A percentile compares a stretch with the other conserved stretches of the same genome.
phyloP scores from a whole-genome alignment of 2,888 invertebrate genomes.

The Dione vanillae region DNA sequence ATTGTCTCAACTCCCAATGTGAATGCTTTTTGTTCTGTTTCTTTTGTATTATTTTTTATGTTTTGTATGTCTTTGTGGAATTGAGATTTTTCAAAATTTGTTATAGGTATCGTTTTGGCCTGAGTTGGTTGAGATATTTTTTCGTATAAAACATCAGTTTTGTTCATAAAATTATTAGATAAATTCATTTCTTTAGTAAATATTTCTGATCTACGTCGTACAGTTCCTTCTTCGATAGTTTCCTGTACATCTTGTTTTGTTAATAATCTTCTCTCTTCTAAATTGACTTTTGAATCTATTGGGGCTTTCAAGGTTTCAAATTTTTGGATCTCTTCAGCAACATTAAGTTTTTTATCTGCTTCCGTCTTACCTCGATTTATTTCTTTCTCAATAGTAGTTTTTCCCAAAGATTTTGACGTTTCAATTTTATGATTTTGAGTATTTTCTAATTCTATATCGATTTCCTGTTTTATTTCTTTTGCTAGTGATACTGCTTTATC shows the following conservation, averaged over 20 bases:
- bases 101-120: background rate
- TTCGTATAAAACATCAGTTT: background rate
- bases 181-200: slow-evolving; percentile 38
- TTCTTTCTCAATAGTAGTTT: background rate
- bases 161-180: background rate
- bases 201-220: slow-evolving; percentile 51
- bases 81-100: background rate
- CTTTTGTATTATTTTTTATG: slow-evolving; percentile 27
- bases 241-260: slow-evolving; percentile 54
- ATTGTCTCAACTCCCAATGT: slow-evolving; percentile 71
- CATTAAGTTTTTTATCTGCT: slow-evolving; percentile 31
- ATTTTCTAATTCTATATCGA: slow-evolving; percentile 56
- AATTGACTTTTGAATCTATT: slow-evolving; percentile 28
- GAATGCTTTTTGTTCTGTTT: slow-evolving; percentile 65
- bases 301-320: slow-evolving; percentile 48
- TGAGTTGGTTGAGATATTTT: background rate
- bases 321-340: slow-evolving; percentile 49
- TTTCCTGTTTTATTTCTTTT: slow-evolving; percentile 67
- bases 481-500: slow-evolving; percentile 67
- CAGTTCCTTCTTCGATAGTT: slow-evolving; percentile 53
- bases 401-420: background rate
- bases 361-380: too few species aligned
- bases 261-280: slow-evolving; percentile 52
- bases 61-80: background rate
- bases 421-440: background rate